Evolutionary conservation across 2,113 vertebrate genomes (phyloP).

Genomic region (Phrynosoma blainvillii): DNA sequence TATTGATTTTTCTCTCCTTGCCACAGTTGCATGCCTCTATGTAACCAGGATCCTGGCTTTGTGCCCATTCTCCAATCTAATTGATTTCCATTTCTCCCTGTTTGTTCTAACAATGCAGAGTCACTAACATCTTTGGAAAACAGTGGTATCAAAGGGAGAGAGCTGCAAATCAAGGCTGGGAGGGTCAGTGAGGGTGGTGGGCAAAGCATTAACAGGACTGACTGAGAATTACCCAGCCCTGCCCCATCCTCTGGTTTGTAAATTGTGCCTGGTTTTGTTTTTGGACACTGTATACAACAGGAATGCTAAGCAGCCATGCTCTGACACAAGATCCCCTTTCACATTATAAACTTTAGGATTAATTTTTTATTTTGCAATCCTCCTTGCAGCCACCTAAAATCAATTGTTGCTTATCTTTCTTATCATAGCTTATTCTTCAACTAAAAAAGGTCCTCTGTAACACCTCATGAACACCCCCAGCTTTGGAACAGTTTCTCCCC

Average conservation of each 20-base stretch:
- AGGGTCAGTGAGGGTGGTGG: rapidly evolving
- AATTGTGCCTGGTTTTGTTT: background rate
- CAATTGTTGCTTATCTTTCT: slow-evolving; percentile 1
- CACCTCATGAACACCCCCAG: background rate
- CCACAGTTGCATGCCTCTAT: background rate
- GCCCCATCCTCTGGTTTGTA: background rate
- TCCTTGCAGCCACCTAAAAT: background rate
- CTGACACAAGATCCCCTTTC: background rate
- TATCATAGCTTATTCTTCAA: background rate
- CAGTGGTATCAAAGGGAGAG: background rate
- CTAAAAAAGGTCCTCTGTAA: background rate
- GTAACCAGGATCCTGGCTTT: background rate
- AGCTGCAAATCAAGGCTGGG: slow-evolving; percentile 4
- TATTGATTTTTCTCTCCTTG: background rate
- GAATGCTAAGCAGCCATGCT: background rate
- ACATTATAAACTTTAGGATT: background rate
- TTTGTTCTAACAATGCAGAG: background rate
- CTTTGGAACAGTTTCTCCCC: too few relatives aligned
- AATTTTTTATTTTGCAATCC: background rate
- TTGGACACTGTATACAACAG: background rate
- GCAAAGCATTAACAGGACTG: background rate
- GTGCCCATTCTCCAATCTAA: background rate
- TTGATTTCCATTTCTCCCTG: background rate
- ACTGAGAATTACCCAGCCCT: background rate
- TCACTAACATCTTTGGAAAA: background rate